Evolutionary conservation across 64 coral and sea anemone species (phyloP).

Genomic region (Stylophora pistillata): DNA sequence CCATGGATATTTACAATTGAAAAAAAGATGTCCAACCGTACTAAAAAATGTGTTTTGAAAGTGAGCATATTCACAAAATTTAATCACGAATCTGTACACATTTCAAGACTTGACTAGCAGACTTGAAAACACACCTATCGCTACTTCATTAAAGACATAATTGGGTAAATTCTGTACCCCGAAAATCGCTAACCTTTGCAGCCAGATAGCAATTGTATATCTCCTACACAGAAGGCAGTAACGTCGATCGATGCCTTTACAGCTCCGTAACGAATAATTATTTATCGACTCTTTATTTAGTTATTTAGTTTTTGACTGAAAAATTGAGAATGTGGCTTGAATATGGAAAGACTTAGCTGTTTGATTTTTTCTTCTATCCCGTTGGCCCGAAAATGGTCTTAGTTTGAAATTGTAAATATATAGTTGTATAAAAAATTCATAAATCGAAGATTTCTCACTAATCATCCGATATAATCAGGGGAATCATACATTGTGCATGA

Average conservation of each 20-base stretch:
- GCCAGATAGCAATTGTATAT: not conserved
- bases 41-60: not conserved
- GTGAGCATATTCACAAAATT: conserved; percentile 4
- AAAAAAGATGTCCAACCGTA: not conserved
- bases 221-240: not conserved
- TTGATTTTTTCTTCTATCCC: too few relatives aligned
- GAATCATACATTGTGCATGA: not conserved
- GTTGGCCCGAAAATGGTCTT: too few relatives aligned
- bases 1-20: not conserved
- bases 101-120: not conserved
- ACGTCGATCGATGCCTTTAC: not conserved
- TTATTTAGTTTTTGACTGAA: not conserved
- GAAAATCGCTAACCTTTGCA: not conserved
- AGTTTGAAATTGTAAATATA: conserved; percentile 9
- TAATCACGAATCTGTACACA: not conserved
- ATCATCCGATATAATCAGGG: too few relatives aligned
- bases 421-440: not conserved
- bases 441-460: too few relatives aligned
- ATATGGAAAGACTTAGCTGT: not conserved
- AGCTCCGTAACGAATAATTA: conserved; percentile 12
- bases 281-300: not conserved
- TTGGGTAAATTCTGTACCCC: not conserved
- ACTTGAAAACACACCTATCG: not conserved
- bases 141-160: not conserved
- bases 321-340: not conserved